Percentiles rank a stretch among this genome's conserved stretches.
Conservation (phyloP, 1,140 invertebrate genomes). For the Tetraneura akinire region DNA sequence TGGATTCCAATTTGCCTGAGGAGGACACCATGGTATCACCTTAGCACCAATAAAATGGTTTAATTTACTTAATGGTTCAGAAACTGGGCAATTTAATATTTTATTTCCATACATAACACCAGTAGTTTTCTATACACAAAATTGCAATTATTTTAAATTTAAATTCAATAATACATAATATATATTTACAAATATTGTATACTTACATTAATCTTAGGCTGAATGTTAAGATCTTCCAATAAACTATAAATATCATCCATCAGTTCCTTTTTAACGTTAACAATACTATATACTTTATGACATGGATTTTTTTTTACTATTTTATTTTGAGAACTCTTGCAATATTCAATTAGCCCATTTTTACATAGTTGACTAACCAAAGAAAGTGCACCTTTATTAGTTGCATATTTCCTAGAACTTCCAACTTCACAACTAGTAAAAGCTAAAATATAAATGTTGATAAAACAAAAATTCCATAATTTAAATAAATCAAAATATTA, state of each 20-base stretch:
- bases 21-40: neutral
- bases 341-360: neutral
- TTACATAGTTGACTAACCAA: neutral
- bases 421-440: neutral
- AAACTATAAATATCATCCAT: neutral
- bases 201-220: neutral
- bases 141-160: neutral
- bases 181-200: too few relatives aligned
- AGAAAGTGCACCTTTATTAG: neutral
- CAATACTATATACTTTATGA: neutral
- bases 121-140: neutral
- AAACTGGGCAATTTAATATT: neutral
- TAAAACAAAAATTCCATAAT: neutral
- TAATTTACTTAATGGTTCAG: neutral
- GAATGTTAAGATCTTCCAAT: constrained; percentile 23
- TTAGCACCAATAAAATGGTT: neutral
- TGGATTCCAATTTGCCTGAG: neutral
- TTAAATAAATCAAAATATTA: neutral
- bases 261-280: neutral
- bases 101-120: too few relatives aligned
- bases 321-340: too few relatives aligned
- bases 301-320: neutral
- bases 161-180: neutral
- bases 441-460: neutral
- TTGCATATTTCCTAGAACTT: neutral